Evolutionary conservation across 2,888 invertebrate genomes (phyloP).

Genomic region (Meandrusa payeni): DNA sequence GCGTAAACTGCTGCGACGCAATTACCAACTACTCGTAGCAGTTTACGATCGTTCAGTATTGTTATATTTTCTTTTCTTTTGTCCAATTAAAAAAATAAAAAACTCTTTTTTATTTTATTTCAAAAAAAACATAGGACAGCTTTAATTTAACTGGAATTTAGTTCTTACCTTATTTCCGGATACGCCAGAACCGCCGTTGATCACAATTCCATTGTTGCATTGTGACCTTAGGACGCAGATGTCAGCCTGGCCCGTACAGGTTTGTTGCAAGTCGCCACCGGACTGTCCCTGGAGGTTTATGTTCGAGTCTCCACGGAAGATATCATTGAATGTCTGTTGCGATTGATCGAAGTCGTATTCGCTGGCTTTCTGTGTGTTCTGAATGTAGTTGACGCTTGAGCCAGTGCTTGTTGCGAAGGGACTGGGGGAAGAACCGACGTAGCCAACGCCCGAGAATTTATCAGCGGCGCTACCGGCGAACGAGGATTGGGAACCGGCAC

Average conservation of each 20-base stretch:
- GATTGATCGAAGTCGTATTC: constrained; percentile 57
- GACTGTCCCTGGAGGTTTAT: constrained; percentile 50
- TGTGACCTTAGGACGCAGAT: constrained; percentile 82
- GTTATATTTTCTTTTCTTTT: too few relatives aligned
- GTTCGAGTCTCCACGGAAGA: constrained; percentile 47
- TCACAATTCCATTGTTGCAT: constrained; percentile 82
- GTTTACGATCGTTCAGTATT: too few relatives aligned
- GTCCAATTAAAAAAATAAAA: too few relatives aligned
- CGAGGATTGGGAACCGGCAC: constrained; percentile 20
- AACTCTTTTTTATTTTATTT: too few relatives aligned
- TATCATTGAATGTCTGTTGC: constrained; percentile 57
- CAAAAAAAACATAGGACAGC: too few relatives aligned
- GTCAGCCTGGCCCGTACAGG: constrained; percentile 80
- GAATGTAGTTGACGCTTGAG: constrained; percentile 58
- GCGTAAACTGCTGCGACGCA: too few relatives aligned
- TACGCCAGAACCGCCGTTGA: constrained; percentile 67
- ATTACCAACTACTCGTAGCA: too few relatives aligned
- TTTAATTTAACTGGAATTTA: too few relatives aligned
- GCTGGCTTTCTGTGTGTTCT: constrained; percentile 51
- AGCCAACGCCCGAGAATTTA: constrained; percentile 48
- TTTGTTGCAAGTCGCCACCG: constrained; percentile 66
- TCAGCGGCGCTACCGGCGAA: constrained; percentile 27
- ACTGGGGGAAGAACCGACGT: constrained; percentile 60
- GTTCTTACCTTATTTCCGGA: constrained; percentile 78
- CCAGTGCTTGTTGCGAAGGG: constrained; percentile 57